Conservation (phyloP, 1,140 invertebrate genomes). For the Ylistrum balloti region DNA sequence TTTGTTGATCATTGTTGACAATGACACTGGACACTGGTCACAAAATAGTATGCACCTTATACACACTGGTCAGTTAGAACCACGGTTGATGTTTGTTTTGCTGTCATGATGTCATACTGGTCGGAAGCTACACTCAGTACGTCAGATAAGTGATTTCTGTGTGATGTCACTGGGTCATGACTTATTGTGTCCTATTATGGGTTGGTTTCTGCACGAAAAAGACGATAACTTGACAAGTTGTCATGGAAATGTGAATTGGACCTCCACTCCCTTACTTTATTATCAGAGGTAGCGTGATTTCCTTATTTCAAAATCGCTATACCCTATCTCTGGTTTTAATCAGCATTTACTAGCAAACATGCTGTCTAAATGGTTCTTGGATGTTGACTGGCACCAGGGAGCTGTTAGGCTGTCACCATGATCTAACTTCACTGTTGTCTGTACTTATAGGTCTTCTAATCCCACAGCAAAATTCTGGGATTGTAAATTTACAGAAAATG, state of each 20-base stretch:
- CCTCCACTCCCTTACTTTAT: neutral
- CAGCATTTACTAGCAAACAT: no score
- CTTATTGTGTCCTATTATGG: neutral
- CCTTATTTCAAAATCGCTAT: neutral
- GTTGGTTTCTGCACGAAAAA: neutral
- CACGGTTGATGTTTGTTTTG: neutral
- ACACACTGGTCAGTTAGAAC: neutral
- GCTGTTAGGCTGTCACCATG: no score
- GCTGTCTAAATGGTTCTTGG: no score
- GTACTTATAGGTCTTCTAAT: no score
- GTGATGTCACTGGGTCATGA: neutral
- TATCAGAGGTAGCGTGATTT: neutral
- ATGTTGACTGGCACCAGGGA: no score
- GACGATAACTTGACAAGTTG: neutral
- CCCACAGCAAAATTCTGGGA: no score
- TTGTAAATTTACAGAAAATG: no score
- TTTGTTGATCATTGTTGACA: conserved; percentile 2
- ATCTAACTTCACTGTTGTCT: no score
- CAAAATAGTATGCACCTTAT: no score
- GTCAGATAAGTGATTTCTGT: neutral
- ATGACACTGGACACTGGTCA: conserved; percentile 2
- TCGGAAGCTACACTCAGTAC: neutral
- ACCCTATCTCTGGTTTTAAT: no score
- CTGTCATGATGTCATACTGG: neutral
- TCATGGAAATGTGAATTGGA: neutral